These are phyloP conservation scores for Microctenopoma lineatum DNA, from an alignment of 2,797 vertebrate species.

Conservation along the genomic window DNA sequence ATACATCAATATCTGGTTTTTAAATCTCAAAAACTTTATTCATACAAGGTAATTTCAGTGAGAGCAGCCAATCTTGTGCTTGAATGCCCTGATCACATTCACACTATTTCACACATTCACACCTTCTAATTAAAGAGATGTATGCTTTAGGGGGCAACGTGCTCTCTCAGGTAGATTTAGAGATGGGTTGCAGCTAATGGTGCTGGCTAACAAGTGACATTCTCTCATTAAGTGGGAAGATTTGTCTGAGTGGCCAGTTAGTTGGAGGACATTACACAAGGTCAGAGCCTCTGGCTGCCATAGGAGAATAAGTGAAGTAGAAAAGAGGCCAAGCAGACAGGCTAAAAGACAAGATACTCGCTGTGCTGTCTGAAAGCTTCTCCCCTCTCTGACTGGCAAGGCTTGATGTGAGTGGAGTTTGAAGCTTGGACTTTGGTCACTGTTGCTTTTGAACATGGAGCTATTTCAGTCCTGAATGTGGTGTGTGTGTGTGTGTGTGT, in stretches of 20 bases:
- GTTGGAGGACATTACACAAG: conserved; percentile 68
- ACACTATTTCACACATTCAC: not conserved
- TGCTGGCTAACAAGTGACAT: conserved; percentile 57
- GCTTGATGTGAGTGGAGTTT: conserved; percentile 58
- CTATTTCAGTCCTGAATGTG: conserved; percentile 30
- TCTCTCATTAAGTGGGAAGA: conserved; percentile 64
- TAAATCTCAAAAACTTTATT: not conserved
- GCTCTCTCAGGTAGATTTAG: conserved; percentile 38
- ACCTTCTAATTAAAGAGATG: conserved; percentile 7
- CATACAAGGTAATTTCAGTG: not conserved
- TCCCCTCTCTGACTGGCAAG: conserved; percentile 44
- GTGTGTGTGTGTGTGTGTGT: not conserved
- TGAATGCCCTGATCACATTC: not conserved
- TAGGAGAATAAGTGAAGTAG: conserved; percentile 47
- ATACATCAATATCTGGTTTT: not conserved
- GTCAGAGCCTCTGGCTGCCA: conserved; percentile 57
- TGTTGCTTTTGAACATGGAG: conserved; percentile 43
- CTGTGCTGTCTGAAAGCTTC: conserved; percentile 45
- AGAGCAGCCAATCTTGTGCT: not conserved
- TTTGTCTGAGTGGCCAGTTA: conserved; percentile 62
- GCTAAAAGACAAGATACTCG: conserved; percentile 43
- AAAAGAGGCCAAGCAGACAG: conserved; percentile 53
- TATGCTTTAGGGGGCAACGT: conserved; percentile 27
- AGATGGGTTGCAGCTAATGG: conserved; percentile 45
- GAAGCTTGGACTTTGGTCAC: conserved; percentile 57